Base-by-base conservation (phyloP, 2,113 vertebrate genomes). In the Sapayoa aenigma region DNA sequence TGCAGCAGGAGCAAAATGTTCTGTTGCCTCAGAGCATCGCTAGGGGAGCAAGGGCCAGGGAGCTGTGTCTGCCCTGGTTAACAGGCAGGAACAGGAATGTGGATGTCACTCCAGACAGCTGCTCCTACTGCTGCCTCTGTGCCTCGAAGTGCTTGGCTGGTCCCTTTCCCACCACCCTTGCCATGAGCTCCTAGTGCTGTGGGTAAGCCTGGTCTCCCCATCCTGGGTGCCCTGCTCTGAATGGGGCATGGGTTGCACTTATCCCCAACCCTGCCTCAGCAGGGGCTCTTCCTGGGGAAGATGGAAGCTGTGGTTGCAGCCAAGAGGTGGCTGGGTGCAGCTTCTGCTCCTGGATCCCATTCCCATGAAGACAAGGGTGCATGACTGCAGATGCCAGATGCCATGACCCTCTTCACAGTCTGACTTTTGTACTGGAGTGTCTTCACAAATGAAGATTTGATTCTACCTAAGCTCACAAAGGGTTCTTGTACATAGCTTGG, bases 211-310 rank as follows among this genome's bases (percentile, higher is more conserved):
- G 44, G 5, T 37, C 28, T 77, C 67, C 52, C 47, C 82, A 47
- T 9, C 9, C n/a, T 2, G 4, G 4, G 25, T 11, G 23, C 30
- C 49, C 53, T 50, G 47, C 44, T 41, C 33, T 18, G 52, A 28
- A 6, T 0, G 0, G 52, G 25, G 14, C 41, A 5, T 0, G 1
- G 24, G 49, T 27, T 2, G 2, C 27, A 13, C 53, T 67, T 18
- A 46, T 14, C 42, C 37, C 46, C 20, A 30, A 27, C 30, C 18
- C 27, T 30, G 37, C 60, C 39, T 53, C 75, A 47, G 59, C 52
- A 74, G n/a, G 47, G n/a, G 46, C 53, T 74, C 46, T 31, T 27
- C 33, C 22, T 42, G 19, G 41, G 55, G 73, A 41, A 50, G 56
- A 46, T 74, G 2, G 1, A 21, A 42, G 60, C 24, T 41, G 62